Evolutionary conservation across 2,888 invertebrate genomes (phyloP).

Genomic region (Meganola albula): DNA sequence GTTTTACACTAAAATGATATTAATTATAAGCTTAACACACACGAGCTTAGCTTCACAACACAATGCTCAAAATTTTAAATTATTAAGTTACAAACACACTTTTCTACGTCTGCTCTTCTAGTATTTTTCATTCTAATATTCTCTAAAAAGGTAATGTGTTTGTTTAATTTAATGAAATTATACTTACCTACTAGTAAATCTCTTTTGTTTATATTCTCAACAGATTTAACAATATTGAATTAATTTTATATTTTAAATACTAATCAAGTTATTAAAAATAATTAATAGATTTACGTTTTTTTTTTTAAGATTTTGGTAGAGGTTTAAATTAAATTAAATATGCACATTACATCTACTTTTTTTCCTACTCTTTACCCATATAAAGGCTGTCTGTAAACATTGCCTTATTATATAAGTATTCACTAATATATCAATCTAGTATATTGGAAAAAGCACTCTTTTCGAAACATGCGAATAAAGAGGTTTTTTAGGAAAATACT

Average conservation of each 20-base stretch:
- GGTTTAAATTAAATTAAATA: too few relatives aligned
- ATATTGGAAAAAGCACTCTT: conserved; percentile 50
- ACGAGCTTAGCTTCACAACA: conserved; percentile 64
- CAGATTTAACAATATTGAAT: too few relatives aligned
- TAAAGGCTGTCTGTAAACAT: conserved; percentile 62
- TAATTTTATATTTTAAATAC: too few relatives aligned
- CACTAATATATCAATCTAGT: conserved; percentile 43
- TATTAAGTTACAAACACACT: conserved; percentile 33
- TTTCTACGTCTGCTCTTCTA: conserved; percentile 36
- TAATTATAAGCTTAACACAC: conserved; percentile 49
- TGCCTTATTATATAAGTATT: conserved; percentile 59
- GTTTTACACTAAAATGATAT: conserved; percentile 43
- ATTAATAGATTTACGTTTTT: too few relatives aligned
- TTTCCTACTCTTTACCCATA: conserved; percentile 15
- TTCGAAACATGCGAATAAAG: conserved; percentile 32
- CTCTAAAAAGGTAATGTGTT: too few relatives aligned
- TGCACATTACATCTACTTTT: too few relatives aligned
- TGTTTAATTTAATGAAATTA: conserved; percentile 14
- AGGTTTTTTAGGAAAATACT: conserved; percentile 19
- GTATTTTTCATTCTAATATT: conserved; percentile 30
- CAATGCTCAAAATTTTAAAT: conserved; percentile 50
- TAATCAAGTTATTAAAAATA: too few relatives aligned
- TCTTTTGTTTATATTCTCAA: too few relatives aligned
- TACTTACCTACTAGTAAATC: conserved; percentile 29
- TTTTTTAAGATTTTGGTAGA: too few relatives aligned